phyloP scores from a whole-genome alignment of 2,888 invertebrate genomes.

The Caenorhabditis sulstoni region DNA sequence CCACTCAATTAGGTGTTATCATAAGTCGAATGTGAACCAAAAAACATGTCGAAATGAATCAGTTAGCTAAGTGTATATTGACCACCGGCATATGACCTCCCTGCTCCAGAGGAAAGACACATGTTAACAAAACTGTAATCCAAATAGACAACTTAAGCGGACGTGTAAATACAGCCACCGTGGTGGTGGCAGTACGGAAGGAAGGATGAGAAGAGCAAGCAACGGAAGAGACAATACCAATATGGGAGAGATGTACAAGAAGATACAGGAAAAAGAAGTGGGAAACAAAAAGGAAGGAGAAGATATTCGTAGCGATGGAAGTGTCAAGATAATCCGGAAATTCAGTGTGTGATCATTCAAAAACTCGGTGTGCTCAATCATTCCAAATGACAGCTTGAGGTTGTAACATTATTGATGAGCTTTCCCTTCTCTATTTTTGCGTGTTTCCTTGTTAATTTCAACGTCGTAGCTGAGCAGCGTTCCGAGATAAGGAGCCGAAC shows the following conservation, averaged over 20 bases:
- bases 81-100: neutral
- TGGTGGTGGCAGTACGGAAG: constrained; percentile 7
- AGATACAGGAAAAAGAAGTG: neutral
- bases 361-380: constrained; percentile 63
- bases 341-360: constrained; percentile 63
- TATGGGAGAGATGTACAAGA: constrained; percentile 31
- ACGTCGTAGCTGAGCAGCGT: neutral
- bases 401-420: constrained; percentile 61
- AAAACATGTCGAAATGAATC: constrained; percentile 21
- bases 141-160: constrained; percentile 62
- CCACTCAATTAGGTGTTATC: constrained; percentile 37
- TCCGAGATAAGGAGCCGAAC: constrained; percentile 2
- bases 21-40: neutral
- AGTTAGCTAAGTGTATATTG: neutral
- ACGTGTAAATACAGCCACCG: constrained; percentile 53
- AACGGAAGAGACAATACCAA: constrained; percentile 33
- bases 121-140: constrained; percentile 58
- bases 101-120: constrained; percentile 18
- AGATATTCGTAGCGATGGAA: constrained; percentile 51
- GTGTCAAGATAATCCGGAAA: constrained; percentile 60
- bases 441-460: constrained; percentile 32
- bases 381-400: constrained; percentile 62
- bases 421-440: constrained; percentile 40
- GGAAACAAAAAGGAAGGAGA: constrained; percentile 25
- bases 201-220: constrained; percentile 17